These are phyloP conservation scores for Procambarus clarkii DNA, from an alignment of 1,140 invertebrate genomes.

Conservation along the genomic window DNA sequence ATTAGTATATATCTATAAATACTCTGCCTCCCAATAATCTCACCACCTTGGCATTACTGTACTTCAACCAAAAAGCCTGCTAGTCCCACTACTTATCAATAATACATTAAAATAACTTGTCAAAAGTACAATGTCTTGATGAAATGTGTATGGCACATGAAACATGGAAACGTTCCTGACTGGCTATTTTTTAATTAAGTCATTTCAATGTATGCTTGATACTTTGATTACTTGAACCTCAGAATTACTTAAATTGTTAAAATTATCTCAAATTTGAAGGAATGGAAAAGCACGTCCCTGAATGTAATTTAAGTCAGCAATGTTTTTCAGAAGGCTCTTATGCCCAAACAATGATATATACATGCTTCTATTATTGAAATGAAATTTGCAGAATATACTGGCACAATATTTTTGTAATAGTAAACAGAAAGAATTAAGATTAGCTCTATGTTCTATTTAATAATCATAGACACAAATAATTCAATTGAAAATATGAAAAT, in stretches of 20 bases:
- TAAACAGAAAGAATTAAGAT: too few species aligned
- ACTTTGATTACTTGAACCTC: neutral
- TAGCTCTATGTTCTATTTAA: too few species aligned
- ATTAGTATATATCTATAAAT: constrained; percentile 1
- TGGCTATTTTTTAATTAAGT: neutral
- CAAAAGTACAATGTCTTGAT: neutral
- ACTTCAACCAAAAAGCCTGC: neutral
- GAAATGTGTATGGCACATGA: neutral
- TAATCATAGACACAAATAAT: too few species aligned
- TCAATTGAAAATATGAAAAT: too few species aligned
- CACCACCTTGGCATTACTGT: neutral
- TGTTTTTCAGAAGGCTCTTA: neutral
- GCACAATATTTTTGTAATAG: too few species aligned
- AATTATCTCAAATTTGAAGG: neutral
- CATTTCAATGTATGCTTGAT: neutral
- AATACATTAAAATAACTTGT: too few species aligned
- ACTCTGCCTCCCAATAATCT: neutral
- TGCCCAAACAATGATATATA: neutral
- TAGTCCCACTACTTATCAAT: too few species aligned
- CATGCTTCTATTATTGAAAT: neutral
- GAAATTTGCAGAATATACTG: neutral
- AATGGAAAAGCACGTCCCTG: too few species aligned
- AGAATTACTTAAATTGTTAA: neutral
- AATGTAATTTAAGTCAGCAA: neutral
- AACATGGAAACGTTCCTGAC: neutral